Conservation (phyloP, 2,797 vertebrate species). For the Remorina albescens region DNA sequence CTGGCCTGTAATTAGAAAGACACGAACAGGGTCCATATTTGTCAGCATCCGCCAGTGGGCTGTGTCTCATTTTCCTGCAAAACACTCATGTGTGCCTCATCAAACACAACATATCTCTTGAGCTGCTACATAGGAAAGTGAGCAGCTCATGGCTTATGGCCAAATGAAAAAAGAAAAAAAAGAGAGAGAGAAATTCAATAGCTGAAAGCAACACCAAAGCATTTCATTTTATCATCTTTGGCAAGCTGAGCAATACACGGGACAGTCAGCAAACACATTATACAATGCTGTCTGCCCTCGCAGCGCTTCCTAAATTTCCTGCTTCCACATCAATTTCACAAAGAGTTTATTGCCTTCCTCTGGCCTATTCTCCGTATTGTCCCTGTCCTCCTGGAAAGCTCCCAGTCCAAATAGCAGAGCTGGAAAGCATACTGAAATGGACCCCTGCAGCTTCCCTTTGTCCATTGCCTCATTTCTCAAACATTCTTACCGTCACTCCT, state of each 20-base stretch:
- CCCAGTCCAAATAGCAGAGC: slow-evolving; percentile 36
- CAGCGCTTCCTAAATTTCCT: slow-evolving; percentile 46
- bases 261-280: slow-evolving; percentile 56
- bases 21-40: slow-evolving; percentile 19
- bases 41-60: slow-evolving; percentile 12
- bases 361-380: slow-evolving; percentile 26
- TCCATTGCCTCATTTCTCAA: slow-evolving; percentile 44
- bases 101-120: slow-evolving; percentile 37
- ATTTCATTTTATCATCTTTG: slow-evolving; percentile 48
- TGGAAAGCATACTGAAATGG: slow-evolving; percentile 24
- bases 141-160: slow-evolving; percentile 22
- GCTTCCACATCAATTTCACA: slow-evolving; percentile 62
- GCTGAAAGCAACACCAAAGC: slow-evolving; percentile 36
- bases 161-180: slow-evolving; percentile 10
- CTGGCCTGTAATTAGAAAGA: slow-evolving; percentile 58
- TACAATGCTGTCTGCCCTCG: slow-evolving; percentile 39
- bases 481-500: slow-evolving; percentile 36
- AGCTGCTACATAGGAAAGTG: slow-evolving; percentile 14
- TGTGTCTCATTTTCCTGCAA: slow-evolving; percentile 36
- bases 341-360: slow-evolving; percentile 59
- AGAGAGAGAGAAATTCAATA: too few species aligned
- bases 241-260: slow-evolving; percentile 22
- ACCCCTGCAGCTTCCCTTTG: slow-evolving; percentile 51
- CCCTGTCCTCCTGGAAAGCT: slow-evolving; percentile 30
- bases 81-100: slow-evolving; percentile 31